Evolutionary conservation across 1,140 invertebrate genomes (phyloP), one percentile per base, ranked within the genome.

Genomic region (Diuraphis noxia): DNA sequence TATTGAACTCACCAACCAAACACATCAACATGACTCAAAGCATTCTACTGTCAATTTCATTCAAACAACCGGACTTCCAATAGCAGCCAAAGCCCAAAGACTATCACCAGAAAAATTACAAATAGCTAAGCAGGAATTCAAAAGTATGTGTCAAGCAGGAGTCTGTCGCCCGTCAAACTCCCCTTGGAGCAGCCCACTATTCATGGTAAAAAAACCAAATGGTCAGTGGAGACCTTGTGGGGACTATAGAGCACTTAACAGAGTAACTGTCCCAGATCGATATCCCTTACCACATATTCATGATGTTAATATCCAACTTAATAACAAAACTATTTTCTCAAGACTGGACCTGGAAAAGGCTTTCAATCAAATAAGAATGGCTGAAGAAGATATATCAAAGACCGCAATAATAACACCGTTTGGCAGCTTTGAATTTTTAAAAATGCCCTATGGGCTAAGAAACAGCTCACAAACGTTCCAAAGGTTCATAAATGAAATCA

Each of bases 211-310:
- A 46, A 95, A 95, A 92, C 93, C 93, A 40, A 92, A 93, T 91
- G 94, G 93, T 43, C 82, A 89, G 43, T 94, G 93, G 92, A 92
- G 95, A 46, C 93, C 94, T 10, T 94, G 94, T 92, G 94, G 94
- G 0, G 95, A 95, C 89, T 95, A 95, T 92, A 92, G 94, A n/a
- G 82, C 85, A 10, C 92, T 95, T 0, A 95, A 95, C 91, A 92
- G 92, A 2, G 56, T 92, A 34, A 94, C 94, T n/a, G 9, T 46
- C 43, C 43, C 43, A 46, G 94, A 95, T 92, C 82, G 92, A 21
- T 95, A 94, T 92, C 94, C 94, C 8, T 91, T 95, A 5, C 93
- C 93, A 13, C 92, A 93, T 46, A 93, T 93, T 9, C 92, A 92
- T 6, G 93, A 93, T 88, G 93, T 93, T 34, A 92, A 95, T 0